Evolutionary conservation across 2,113 vertebrate genomes (phyloP), one percentile per base, ranked within the genome.

Genomic region (Alligator mississippiensis): DNA sequence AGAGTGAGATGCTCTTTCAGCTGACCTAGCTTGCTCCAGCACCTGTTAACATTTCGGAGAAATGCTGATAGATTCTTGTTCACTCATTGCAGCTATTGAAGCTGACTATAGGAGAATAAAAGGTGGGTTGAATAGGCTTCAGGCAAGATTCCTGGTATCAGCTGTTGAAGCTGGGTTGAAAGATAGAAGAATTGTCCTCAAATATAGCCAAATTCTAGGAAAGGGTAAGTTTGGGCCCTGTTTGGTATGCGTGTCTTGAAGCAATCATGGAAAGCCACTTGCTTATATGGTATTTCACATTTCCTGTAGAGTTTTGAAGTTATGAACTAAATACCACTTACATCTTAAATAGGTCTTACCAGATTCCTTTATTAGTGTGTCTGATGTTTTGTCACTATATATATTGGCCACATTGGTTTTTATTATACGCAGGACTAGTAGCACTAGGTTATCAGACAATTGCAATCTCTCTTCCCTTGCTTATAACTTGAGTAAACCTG

Each of bases 31-130:
- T 72, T 38, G 38, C 38, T 72, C 47, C 47, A 72, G 68, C 30
- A 34, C 60, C 57, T 91, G 86, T 93, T 66, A 66, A 66, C 90
- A 83, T 84, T 94, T 80, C 11, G 28, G 27, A 28, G 63, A 66
- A 66, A 66, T 72, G 30, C 22, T 38, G 68, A 72, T 72, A 70
- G 84, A 94, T 93, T 90, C 88, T 79, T 77, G 63, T 58, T 91
- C 30, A 77, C 81, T 21, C 11, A 38, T 93, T 90, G 74, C 58
- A 90, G 14, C 30, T n/a, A 84, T n/a, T 84, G 84, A 47, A 83
- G 30, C 28, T 82, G 30, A 21, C 30, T 72, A 38, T 22, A 38
- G 30, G 18, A 21, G 19, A 22, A 34, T 72, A 34, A 9, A 2
- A 34, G 21, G 11, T 22, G 38, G 68, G 30, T 19, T 72, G 30